Conservation (phyloP, 2,113 vertebrate species). For the Malaclemys terrapin region DNA sequence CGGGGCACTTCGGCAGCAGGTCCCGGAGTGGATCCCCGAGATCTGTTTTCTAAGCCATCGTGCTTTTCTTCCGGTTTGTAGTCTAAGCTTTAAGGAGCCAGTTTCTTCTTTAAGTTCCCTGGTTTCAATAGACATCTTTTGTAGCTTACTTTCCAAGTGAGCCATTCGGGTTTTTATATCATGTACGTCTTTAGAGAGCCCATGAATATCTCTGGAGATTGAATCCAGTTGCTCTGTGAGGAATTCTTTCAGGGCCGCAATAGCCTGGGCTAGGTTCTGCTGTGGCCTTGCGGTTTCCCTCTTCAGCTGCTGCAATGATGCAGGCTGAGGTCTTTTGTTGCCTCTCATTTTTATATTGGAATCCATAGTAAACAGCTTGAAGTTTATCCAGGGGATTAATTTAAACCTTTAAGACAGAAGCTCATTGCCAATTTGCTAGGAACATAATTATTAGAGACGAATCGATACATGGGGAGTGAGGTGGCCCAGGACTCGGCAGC, state of each 20-base stretch:
- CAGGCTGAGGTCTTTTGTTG: background rate
- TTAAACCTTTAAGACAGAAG: background rate
- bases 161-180: background rate
- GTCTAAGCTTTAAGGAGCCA: background rate
- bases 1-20: no score
- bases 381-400: background rate
- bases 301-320: background rate
- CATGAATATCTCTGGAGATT: background rate
- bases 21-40: background rate
- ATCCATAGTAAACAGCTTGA: background rate
- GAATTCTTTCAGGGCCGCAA: background rate
- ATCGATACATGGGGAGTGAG: rapidly evolving
- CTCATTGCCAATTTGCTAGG: background rate
- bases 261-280: background rate
- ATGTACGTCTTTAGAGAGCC: background rate
- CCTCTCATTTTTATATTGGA: background rate
- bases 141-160: background rate
- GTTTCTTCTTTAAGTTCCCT: background rate
- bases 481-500: no score
- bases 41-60: background rate
- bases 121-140: background rate
- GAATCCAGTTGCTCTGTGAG: background rate
- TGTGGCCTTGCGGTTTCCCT: background rate
- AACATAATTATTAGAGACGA: background rate
- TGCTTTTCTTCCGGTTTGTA: background rate